A percentile compares a stretch with the other conserved stretches of the same genome.
Evolutionary conservation across 2,113 vertebrate species (phyloP).

Genomic region (Pluvianellus socialis): DNA sequence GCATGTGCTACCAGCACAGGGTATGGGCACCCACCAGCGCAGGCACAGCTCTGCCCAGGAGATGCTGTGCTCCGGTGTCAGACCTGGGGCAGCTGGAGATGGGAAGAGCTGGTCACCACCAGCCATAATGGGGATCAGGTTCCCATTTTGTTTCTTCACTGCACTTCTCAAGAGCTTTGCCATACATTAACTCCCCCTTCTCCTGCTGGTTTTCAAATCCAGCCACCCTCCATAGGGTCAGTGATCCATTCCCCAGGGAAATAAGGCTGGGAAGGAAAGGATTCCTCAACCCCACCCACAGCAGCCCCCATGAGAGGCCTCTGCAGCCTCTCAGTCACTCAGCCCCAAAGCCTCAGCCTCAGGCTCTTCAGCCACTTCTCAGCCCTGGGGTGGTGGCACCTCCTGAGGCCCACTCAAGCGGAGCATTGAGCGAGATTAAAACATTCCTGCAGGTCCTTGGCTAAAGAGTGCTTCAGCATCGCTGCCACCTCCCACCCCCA

Average conservation of each 20-base stretch:
- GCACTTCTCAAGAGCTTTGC: background rate
- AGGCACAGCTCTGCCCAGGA: background rate
- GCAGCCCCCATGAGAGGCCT: background rate
- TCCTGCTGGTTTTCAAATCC: background rate
- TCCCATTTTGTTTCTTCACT: background rate
- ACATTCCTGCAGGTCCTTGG: constrained; percentile 35
- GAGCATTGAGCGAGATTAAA: background rate
- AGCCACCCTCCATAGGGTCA: background rate
- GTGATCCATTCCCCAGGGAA: accelerated
- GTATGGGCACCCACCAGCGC: background rate
- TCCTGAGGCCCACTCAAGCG: background rate
- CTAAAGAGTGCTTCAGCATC: constrained; percentile 21
- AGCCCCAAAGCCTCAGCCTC: background rate
- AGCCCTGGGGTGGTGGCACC: background rate
- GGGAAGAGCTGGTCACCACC: background rate
- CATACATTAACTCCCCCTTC: background rate
- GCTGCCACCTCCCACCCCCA: background rate
- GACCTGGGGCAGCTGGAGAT: accelerated
- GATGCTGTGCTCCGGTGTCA: background rate
- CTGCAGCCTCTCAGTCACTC: background rate
- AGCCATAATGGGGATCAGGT: accelerated
- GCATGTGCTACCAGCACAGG: background rate
- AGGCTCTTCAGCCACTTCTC: constrained; percentile 41
- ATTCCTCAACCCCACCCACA: background rate
- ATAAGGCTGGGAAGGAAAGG: background rate